Conservation (phyloP, 1,140 invertebrate species). For the Pachyrhynchus sulphureomaculatus region DNA sequence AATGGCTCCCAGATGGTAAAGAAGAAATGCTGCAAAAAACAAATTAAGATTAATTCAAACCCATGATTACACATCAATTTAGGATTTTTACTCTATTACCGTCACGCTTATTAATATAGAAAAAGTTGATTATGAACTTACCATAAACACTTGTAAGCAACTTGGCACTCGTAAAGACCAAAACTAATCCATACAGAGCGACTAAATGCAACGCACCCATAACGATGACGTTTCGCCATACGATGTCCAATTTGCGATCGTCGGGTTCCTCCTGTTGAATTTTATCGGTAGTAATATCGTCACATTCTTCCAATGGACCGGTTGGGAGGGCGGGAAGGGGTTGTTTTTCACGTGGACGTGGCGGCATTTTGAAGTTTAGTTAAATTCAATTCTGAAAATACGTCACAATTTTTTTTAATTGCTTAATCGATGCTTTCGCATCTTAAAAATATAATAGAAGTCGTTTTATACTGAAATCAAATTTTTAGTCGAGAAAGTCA, state of each 20-base stretch:
- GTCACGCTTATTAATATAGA: no score
- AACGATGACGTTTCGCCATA: constrained; percentile 90
- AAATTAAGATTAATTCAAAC: constrained; percentile 1
- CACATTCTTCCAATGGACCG: constrained; percentile 37
- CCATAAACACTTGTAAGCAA: constrained; percentile 74
- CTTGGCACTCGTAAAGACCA: constrained; percentile 76
- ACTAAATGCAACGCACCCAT: constrained; percentile 81
- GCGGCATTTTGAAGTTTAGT: constrained; percentile 6
- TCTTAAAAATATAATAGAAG: no score
- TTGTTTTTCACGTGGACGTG: constrained; percentile 24
- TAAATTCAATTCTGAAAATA: background rate
- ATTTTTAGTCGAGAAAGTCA: no score
- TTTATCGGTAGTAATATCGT: constrained; percentile 35
- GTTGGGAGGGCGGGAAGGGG: constrained; percentile 18
- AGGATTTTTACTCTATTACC: no score
- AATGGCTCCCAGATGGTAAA: constrained; percentile 72
- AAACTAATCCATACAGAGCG: constrained; percentile 81
- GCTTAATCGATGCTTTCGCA: no score
- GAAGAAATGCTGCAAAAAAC: constrained; percentile 60
- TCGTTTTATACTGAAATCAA: no score
- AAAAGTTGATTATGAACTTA: no score
- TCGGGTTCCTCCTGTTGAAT: constrained; percentile 44
- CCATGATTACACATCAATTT: no score
- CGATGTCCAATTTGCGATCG: constrained; percentile 63
- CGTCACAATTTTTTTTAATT: no score